Percentiles rank a stretch among this genome's conserved stretches.
These are phyloP conservation scores for Lophotriccus pileatus DNA, from an alignment of 2,797 vertebrate species.

Conservation along the genomic window DNA sequence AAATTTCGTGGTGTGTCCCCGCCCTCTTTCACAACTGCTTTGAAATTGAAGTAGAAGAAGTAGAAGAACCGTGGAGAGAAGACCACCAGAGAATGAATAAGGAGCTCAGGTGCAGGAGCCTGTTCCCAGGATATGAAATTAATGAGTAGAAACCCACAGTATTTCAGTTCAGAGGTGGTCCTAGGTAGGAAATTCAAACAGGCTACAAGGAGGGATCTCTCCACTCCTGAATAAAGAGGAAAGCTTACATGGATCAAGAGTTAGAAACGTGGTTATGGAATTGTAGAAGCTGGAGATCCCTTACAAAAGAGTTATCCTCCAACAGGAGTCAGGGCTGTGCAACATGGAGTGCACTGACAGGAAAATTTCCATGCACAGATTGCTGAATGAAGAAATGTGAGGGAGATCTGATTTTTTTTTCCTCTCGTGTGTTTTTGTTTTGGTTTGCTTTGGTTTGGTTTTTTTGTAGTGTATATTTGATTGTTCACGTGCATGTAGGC, in stretches of 20 bases:
- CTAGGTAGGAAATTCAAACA: not conserved
- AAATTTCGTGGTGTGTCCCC: not conserved
- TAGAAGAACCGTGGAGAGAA: not conserved
- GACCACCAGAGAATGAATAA: not conserved
- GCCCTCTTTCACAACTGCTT: not conserved
- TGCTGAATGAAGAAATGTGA: not conserved
- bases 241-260: not conserved
- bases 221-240: not conserved
- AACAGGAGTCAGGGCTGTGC: not conserved
- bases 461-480: not conserved
- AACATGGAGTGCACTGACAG: fast-evolving
- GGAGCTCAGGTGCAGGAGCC: not conserved
- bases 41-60: not conserved
- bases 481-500: not conserved
- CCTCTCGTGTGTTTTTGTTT: not conserved
- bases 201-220: not conserved
- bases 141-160: fast-evolving
- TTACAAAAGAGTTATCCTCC: not conserved
- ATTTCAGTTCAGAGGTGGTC: not conserved
- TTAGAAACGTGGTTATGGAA: not conserved
- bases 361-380: not conserved
- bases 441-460: not conserved
- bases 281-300: not conserved
- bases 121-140: not conserved
- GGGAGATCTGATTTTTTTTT: not conserved